phyloP scores from a whole-genome alignment of 2,888 invertebrate species.

The Laspeyria flexula region DNA sequence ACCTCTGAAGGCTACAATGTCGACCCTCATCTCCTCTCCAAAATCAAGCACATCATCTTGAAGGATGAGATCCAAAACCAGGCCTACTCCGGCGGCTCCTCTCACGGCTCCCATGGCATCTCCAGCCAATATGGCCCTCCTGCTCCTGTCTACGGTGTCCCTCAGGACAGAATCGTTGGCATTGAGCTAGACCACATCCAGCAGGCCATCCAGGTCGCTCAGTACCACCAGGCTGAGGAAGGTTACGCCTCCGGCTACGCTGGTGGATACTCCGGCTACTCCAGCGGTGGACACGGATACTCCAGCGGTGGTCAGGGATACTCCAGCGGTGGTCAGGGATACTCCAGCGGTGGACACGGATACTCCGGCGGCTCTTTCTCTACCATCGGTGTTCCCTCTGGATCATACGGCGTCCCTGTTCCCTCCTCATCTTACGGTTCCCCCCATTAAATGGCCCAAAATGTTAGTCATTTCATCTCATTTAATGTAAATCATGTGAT shows the following conservation, averaged over 20 bases:
- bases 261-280: slow-evolving; percentile 63
- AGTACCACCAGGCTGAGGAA: slow-evolving; percentile 91
- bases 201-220: slow-evolving; percentile 95
- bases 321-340: slow-evolving; percentile 68
- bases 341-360: slow-evolving; percentile 51
- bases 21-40: slow-evolving; percentile 92
- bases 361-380: slow-evolving; percentile 39
- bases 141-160: slow-evolving; percentile 89
- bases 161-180: slow-evolving; percentile 90
- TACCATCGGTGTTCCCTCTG: slow-evolving; percentile 77
- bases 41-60: slow-evolving; percentile 93
- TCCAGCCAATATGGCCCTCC: slow-evolving; percentile 90
- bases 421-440: slow-evolving; percentile 77
- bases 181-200: slow-evolving; percentile 94
- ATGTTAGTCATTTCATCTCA: slow-evolving; percentile 76
- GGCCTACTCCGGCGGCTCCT: slow-evolving; percentile 77
- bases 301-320: slow-evolving; percentile 52
- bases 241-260: slow-evolving; percentile 72
- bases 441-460: slow-evolving; percentile 71
- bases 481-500: slow-evolving; percentile 81
- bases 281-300: slow-evolving; percentile 50
- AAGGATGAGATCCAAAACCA: slow-evolving; percentile 90
- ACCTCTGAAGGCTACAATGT: slow-evolving; percentile 93
- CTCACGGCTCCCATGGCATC: slow-evolving; percentile 81
- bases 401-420: slow-evolving; percentile 80